Evolutionary conservation across 2,113 vertebrate species (phyloP), one percentile per base, ranked within the genome.

Genomic region (Muntiacus reevesi): DNA sequence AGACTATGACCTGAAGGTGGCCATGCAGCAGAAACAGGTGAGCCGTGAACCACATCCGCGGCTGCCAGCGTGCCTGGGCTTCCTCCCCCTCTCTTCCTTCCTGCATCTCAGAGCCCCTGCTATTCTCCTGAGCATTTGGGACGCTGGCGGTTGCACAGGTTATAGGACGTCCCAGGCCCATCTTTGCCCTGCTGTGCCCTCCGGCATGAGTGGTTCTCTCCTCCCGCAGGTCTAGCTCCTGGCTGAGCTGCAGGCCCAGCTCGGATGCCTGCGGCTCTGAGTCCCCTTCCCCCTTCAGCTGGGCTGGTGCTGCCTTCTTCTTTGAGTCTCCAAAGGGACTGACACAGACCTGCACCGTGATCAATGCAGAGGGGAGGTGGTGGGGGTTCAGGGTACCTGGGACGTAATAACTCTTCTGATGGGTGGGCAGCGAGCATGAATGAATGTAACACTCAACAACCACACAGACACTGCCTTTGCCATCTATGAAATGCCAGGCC

Each of bases 1-100:
- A 16, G 99, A 99, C 98, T 99, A 99, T 8, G 98, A 99, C 97
- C 98, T 99, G 67, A 99, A 99, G 98, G 98, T 99, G 33, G 47
- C 83, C 96, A 99, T 99, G 99, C 99, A 99, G 98, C 98, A 98
- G 79, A 95, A 98, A 64, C 99, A 99, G 99, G 99, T 99, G 98
- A 88, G 95, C 91, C 17, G 3, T 2, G 15, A 2, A 0, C 57
- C 13, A 0, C 2, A 0, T 4, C 28, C 6, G 0, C 40, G 0
- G 52, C 52, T 16, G 10, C 81, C 2, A 1, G 4, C n/a, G 2
- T 0, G 1, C 52, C 52, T 11, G 23, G 4, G 33, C 21, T 40
- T 57, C 81, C 4, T 9, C 33, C 11, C 52, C 7, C n/a, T 57
- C 13, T 36, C 2, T 15, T 27, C 52, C 14, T 11, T 21, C 17